A percentile compares a stretch with the other conserved stretches of the same genome.
Evolutionary conservation across 2,888 invertebrate species (phyloP).

Genomic region (Gymnosoma rotundatum): DNA sequence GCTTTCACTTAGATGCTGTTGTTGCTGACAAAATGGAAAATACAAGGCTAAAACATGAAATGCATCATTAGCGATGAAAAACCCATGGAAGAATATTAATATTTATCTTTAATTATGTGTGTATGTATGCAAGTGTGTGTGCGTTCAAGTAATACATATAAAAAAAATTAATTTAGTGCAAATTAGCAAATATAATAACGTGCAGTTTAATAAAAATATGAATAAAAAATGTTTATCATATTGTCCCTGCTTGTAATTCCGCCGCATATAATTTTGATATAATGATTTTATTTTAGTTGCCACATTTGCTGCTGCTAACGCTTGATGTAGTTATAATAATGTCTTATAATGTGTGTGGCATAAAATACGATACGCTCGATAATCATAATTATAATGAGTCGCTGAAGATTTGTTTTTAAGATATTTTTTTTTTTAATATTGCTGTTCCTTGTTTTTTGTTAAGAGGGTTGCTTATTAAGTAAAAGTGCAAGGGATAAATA

Average conservation of each 20-base stretch:
- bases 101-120: constrained; percentile 31
- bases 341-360: constrained; percentile 68
- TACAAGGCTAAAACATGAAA: constrained; percentile 67
- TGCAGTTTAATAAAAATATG: constrained; percentile 11
- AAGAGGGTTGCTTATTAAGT: too few species aligned
- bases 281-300: constrained; percentile 58
- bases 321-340: constrained; percentile 67
- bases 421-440: constrained; percentile 15
- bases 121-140: background rate
- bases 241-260: constrained; percentile 11
- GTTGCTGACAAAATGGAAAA: constrained; percentile 19
- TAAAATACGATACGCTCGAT: constrained; percentile 69
- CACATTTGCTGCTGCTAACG: constrained; percentile 54
- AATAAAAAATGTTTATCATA: constrained; percentile 32
- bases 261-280: constrained; percentile 30
- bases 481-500: too few species aligned
- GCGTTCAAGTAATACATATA: background rate
- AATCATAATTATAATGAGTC: constrained; percentile 72
- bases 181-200: constrained; percentile 51
- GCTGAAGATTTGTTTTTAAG: constrained; percentile 53
- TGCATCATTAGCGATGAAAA: constrained; percentile 70
- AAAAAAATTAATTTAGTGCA: constrained; percentile 38
- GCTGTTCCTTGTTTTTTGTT: too few species aligned
- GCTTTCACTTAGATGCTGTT: constrained; percentile 3
- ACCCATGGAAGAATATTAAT: constrained; percentile 67